Percentiles rank a stretch among this genome's conserved stretches.
phyloP scores from a whole-genome alignment of 2,888 invertebrate species.

The Lathronympha strigana region DNA sequence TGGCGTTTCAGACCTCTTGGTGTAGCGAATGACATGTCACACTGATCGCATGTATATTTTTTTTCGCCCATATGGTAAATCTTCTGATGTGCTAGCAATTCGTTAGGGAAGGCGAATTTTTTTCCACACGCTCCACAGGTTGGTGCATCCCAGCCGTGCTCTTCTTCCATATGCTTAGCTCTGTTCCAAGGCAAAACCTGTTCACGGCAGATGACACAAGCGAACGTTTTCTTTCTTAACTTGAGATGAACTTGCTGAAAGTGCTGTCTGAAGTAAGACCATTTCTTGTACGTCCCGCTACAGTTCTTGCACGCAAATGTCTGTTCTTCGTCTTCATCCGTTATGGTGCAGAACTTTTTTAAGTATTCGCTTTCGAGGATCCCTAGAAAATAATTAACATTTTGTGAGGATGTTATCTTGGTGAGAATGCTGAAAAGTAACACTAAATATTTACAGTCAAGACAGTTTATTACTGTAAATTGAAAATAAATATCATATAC shows the following conservation, averaged over 20 bases:
- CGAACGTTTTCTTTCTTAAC: not conserved
- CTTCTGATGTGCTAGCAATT: conserved; percentile 8
- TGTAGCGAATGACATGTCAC: conserved; percentile 17
- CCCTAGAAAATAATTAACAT: conserved; percentile 41
- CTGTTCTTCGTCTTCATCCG: conserved; percentile 33
- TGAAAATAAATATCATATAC: too few relatives aligned
- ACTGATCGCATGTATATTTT: conserved; percentile 20
- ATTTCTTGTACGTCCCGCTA: conserved; percentile 15
- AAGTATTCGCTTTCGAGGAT: not conserved
- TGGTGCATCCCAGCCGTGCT: conserved; percentile 47
- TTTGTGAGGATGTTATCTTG: conserved; percentile 4
- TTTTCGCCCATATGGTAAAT: conserved; percentile 19
- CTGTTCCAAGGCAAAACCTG: not conserved
- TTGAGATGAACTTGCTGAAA: conserved; percentile 32
- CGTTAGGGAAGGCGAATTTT: conserved; percentile 42
- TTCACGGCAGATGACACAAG: conserved; percentile 30
- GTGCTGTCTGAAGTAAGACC: conserved; percentile 21
- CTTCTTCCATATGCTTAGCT: conserved; percentile 28
- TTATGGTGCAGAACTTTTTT: not conserved
- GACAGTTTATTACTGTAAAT: not conserved
- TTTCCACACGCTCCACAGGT: conserved; percentile 51
- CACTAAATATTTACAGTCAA: not conserved
- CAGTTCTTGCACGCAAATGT: conserved; percentile 37
- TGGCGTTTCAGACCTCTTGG: conserved; percentile 16
- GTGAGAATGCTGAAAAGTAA: not conserved